A percentile compares a stretch with the other conserved stretches of the same genome.
Conservation (phyloP, 2,888 invertebrate species). For the Andrena flavipes region DNA sequence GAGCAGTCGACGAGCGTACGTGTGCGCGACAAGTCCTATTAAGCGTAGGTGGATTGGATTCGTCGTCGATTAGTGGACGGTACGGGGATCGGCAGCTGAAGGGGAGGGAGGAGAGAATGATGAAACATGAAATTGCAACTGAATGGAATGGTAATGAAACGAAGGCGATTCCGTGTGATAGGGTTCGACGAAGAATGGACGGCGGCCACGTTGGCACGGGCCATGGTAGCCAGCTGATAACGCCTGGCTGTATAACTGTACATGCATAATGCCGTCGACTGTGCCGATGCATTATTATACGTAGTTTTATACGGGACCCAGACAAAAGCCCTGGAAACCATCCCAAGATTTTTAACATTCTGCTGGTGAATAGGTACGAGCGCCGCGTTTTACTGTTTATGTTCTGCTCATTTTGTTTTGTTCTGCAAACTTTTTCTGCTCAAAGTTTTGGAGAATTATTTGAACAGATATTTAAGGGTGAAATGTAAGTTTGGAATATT, state of each 20-base stretch:
- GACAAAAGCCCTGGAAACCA: background rate
- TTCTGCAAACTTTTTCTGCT: too few species aligned
- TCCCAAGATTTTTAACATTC: too few species aligned
- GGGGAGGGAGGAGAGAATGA: slow-evolving; percentile 36
- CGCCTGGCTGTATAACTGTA: slow-evolving; percentile 40
- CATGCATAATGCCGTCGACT: slow-evolving; percentile 45
- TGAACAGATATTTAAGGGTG: too few species aligned
- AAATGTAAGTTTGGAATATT: too few species aligned
- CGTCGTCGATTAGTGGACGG: slow-evolving; percentile 42
- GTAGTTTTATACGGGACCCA: slow-evolving; percentile 10
- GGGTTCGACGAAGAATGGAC: slow-evolving; percentile 39
- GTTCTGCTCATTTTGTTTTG: too few species aligned
- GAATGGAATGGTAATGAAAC: slow-evolving; percentile 75
- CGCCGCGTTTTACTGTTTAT: too few species aligned
- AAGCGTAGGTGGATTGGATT: slow-evolving; percentile 66
- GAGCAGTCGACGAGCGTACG: slow-evolving; percentile 38
- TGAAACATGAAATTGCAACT: slow-evolving; percentile 74
- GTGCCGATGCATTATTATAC: slow-evolving; percentile 50
- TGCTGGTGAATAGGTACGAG: too few species aligned
- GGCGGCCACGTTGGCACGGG: slow-evolving; percentile 13
- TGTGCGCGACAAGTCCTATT: slow-evolving; percentile 58
- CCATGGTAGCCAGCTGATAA: slow-evolving; percentile 56
- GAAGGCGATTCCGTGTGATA: slow-evolving; percentile 67
- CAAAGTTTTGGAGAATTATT: too few species aligned
- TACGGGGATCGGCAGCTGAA: background rate